Evolutionary conservation across 2,888 invertebrate genomes (phyloP).

Genomic region (Andrena minutula): DNA sequence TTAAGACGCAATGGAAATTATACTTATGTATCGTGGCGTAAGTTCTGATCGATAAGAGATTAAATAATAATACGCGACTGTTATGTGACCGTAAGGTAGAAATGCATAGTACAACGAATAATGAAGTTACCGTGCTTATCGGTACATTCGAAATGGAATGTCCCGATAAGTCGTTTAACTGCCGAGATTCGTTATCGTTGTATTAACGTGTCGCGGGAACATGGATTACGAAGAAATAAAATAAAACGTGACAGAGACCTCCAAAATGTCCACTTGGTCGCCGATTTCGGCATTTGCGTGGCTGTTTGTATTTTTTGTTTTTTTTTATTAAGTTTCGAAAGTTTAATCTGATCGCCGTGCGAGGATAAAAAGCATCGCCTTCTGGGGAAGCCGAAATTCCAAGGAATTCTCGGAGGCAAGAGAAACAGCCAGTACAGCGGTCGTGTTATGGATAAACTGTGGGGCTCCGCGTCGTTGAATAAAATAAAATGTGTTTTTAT

Average conservation of each 20-base stretch:
- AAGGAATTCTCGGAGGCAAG: constrained; percentile 59
- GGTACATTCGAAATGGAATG: constrained; percentile 8
- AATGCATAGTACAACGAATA: constrained; percentile 26
- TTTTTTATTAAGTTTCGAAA: constrained; percentile 44
- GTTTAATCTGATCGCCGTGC: constrained; percentile 55
- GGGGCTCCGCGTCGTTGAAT: constrained; percentile 52
- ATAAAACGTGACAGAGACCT: constrained; percentile 76
- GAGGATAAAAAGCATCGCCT: constrained; percentile 65
- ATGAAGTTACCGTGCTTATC: constrained; percentile 26
- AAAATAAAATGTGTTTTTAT: constrained; percentile 48
- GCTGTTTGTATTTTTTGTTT: constrained; percentile 36
- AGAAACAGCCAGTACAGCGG: constrained; percentile 40
- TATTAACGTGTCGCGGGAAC: constrained; percentile 3
- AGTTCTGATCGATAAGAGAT: constrained; percentile 18
- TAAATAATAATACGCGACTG: constrained; percentile 32
- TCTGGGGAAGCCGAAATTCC: constrained; percentile 61
- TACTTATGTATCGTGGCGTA: constrained; percentile 1
- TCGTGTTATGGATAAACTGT: constrained; percentile 53
- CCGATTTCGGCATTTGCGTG: constrained; percentile 79
- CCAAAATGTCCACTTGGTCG: constrained; percentile 80
- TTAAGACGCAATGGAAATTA: constrained; percentile 22
- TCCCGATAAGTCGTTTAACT: constrained; percentile 13
- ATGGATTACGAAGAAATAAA: constrained; percentile 42
- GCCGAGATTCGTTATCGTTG: constrained; percentile 15
- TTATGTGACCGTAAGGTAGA: constrained; percentile 26